A percentile compares a stretch with the other conserved stretches of the same genome.
These are phyloP conservation scores for Lerista edwardsae DNA, from an alignment of 2,797 vertebrate genomes.

Conservation along the genomic window DNA sequence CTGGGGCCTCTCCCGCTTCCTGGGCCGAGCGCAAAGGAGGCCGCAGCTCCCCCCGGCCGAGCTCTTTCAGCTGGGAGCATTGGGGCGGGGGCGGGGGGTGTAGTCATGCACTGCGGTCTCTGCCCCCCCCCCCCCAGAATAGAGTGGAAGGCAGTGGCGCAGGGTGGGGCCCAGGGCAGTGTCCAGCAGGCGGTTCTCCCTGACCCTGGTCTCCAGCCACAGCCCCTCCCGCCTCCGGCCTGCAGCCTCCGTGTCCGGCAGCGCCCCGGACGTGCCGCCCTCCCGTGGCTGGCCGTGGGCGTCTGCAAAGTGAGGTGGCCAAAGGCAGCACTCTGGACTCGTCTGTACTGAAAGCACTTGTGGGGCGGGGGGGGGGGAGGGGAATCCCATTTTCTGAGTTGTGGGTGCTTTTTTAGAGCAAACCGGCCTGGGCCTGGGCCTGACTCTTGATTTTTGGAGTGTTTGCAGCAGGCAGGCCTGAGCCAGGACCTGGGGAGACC, in stretches of 20 bases:
- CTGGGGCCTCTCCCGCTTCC: too few relatives aligned
- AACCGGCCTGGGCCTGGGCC: too few relatives aligned
- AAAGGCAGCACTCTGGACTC: background rate
- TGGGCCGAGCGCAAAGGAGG: background rate
- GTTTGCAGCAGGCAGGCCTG: fast-evolving
- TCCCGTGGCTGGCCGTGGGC: background rate
- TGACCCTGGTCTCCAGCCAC: fast-evolving
- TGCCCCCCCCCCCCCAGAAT: background rate
- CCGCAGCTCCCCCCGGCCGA: background rate
- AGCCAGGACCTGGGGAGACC: background rate
- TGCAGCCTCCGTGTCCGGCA: background rate
- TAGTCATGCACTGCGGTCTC: too few relatives aligned
- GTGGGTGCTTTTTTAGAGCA: background rate
- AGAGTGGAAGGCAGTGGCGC: background rate
- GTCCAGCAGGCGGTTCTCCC: fast-evolving
- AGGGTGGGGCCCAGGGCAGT: background rate
- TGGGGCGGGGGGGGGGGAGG: background rate
- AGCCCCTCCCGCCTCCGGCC: too few relatives aligned
- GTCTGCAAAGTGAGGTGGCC: background rate
- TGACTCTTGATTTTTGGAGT: background rate
- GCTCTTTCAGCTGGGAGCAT: background rate
- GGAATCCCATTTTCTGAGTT: background rate
- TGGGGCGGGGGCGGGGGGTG: too few relatives aligned
- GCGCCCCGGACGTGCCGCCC: too few relatives aligned
- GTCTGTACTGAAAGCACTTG: background rate